Base-by-base conservation (phyloP, 2,888 invertebrate genomes). In the Ennomos erosarius region DNA sequence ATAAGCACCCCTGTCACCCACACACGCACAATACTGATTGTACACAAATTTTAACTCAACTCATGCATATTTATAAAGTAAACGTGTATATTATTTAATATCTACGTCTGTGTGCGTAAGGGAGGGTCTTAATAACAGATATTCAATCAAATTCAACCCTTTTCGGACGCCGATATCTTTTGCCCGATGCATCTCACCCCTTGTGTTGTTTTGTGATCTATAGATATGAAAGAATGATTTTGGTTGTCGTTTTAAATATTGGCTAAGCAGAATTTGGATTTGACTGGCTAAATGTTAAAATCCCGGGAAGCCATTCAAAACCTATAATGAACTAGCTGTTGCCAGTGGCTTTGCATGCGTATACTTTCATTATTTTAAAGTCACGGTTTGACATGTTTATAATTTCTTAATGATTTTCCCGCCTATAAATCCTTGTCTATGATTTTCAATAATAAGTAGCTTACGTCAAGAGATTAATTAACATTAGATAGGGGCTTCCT, bases 111-210 rank as follows among this genome's bases (percentile, higher is more conserved):
- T 88, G 89, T 85, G 88, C 69, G 82, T 74, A 69, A 65, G 78
- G 82, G 83, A 83, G 82, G 90, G 88, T 84, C 84, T 88, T 86
- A 90, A 92, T 91, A 90, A 88, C 92, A 91, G 91, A 92, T 92
- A 92, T 92, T 92, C 92, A 91, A 92, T 92, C 92, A 91, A 91
- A 90, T 86, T 87, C 89, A 88, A 90, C 90, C 92, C 91, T 82
- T 89, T 87, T 83, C 83, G 82, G 85, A 78, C 59, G 62, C 89
- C 90, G 89, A 89, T 90, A 90, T 90, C 90, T 90, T 88, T 88
- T 79, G 84, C 76, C 79, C 81, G 85, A 79, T 86, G 85, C 85
- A 83, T 86, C 87, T 81, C 87, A 46, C 65, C 68, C 68, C 62
- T 53, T 53, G 61, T 56, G 65, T 68, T 70, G 65, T 70, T 67